Evolutionary conservation across 2,888 invertebrate species (phyloP), one percentile per base, ranked within the genome.

Genomic region (Gonocerus acuteangulatus): DNA sequence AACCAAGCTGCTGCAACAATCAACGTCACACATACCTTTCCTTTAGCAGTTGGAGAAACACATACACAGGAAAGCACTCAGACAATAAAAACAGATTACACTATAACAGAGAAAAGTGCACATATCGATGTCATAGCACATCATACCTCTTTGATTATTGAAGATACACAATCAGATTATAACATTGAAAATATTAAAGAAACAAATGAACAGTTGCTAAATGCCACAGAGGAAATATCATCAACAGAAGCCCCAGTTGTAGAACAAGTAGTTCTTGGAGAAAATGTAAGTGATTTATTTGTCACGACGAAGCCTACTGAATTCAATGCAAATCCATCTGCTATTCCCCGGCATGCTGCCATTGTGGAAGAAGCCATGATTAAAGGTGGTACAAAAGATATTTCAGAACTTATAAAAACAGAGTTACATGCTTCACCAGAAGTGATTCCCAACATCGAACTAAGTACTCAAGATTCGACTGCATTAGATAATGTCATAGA

Each of bases 1-100:
- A 52, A 34, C 36, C 49, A 57, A 45, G 61, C 56, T 48, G 63
- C 22, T 44, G 65, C 65, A 18, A 61, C 51, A 13, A 42, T 65
- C n/a, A 61, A 59, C 52, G 18, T 65, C 51, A 52, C 58, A 48
- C 65, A 63, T 54, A 63, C 58, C 22, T 63, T 54, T 18, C 62
- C 65, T 15, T 18, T 65, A 34, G 48, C 63, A 34, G 47, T 65
- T 51, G 61, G 61, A 49, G 65, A 65, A 61, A 65, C 65, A 65
- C 60, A 42, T 27, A 63, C 59, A 58, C 65, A 65, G 36, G 65
- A 65, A 59, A 54, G 42, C 39, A 57, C 57, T 16, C 51, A 61
- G 58, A 45, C 57, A 34, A 52, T 63, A 42, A 57, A 48, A 22
- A 49, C 59, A 21, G 61, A 65, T 16, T 39, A 52, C 27, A 65